These are phyloP conservation scores for Chaetodon trifasciatus DNA, from an alignment of 2,797 vertebrate genomes.

Conservation along the genomic window DNA sequence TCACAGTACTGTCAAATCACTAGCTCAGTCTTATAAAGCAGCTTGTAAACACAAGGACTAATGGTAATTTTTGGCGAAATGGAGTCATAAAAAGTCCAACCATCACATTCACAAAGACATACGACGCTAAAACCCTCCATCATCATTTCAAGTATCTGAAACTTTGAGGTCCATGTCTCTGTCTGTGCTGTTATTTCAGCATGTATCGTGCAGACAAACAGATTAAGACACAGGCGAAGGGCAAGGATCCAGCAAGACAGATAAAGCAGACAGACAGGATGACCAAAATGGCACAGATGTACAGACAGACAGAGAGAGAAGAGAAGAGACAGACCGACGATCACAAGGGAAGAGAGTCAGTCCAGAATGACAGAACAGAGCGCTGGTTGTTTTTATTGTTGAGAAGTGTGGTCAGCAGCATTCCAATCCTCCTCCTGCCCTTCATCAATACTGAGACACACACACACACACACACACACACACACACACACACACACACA, in stretches of 20 bases:
- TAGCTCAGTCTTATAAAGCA: constrained; percentile 29
- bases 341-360: constrained; percentile 49
- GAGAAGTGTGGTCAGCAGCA: constrained; percentile 55
- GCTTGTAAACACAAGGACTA: not conserved
- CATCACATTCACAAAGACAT: not conserved
- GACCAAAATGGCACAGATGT: constrained; percentile 28
- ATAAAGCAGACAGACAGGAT: constrained; percentile 34
- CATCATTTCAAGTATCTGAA: not conserved
- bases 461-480: constrained; percentile 3
- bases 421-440: constrained; percentile 73
- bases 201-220: constrained; percentile 7
- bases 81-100: not conserved
- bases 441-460: constrained; percentile 59
- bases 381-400: constrained; percentile 62
- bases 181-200: not conserved
- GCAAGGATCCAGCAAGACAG: constrained; percentile 52
- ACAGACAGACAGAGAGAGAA: constrained; percentile 22
- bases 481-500: constrained; percentile 11
- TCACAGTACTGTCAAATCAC: constrained; percentile 25
- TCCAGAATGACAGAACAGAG: constrained; percentile 66
- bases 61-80: not conserved
- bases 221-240: constrained; percentile 13
- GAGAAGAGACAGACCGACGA: constrained; percentile 12
- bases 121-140: not conserved
- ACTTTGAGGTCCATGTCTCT: not conserved